These are phyloP conservation scores for Oxyscelio sp. DNA, from an alignment of 2,888 invertebrate genomes.

Conservation along the genomic window DNA sequence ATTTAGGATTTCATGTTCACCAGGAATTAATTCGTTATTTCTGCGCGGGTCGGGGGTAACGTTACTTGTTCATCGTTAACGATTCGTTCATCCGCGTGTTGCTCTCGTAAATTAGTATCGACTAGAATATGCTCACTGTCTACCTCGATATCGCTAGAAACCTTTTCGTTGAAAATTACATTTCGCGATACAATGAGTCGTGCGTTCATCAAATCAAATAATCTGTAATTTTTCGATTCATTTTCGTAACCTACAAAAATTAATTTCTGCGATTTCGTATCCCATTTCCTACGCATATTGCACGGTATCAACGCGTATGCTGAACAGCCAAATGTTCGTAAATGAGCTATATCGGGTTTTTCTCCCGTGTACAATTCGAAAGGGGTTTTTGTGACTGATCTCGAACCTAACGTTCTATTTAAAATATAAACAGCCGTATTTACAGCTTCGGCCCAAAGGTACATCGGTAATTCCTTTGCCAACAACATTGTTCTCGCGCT, in stretches of 20 bases:
- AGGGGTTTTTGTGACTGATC: neutral
- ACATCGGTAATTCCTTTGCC: neutral
- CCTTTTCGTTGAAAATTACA: constrained; percentile 3
- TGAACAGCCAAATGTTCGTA: constrained; percentile 53
- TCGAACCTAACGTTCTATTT: constrained; percentile 19
- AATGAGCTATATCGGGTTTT: constrained; percentile 12
- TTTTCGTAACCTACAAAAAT: constrained; percentile 56
- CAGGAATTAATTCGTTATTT: no score
- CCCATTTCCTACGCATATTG: constrained; percentile 51
- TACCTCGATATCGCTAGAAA: neutral
- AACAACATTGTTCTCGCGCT: constrained; percentile 32
- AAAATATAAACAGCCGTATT: constrained; percentile 15
- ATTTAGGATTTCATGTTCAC: no score
- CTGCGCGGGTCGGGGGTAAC: no score
- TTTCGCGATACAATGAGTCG: constrained; percentile 26
- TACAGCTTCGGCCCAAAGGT: constrained; percentile 14
- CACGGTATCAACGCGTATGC: constrained; percentile 41
- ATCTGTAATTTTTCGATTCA: constrained; percentile 47
- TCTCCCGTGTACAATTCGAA: neutral
- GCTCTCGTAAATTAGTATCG: no score
- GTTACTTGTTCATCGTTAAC: neutral
- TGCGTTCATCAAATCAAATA: constrained; percentile 20
- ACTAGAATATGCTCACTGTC: no score
- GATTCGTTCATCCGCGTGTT: neutral
- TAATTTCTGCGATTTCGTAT: constrained; percentile 37